phyloP scores from a whole-genome alignment of 2,888 invertebrate species.

The Panorpa germanica region DNA sequence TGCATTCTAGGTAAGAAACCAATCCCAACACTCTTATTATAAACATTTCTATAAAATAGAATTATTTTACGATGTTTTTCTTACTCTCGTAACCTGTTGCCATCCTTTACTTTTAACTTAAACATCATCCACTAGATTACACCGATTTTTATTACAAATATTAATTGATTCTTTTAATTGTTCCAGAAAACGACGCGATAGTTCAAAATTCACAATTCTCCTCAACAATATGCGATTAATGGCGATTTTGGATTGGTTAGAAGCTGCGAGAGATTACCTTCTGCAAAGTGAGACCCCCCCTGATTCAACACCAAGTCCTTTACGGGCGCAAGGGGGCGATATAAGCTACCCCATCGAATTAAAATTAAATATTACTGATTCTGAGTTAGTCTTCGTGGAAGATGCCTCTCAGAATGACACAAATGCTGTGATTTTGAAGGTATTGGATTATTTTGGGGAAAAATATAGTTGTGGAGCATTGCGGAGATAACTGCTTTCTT shows the following conservation, averaged over 20 bases:
- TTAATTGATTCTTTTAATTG: conserved; percentile 4
- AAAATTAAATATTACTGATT: conserved; percentile 86
- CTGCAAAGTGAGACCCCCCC: conserved; percentile 28
- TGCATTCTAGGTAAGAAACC: conserved; percentile 41
- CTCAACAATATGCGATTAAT: conserved; percentile 90
- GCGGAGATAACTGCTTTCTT: conserved; percentile 10
- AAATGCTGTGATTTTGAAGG: conserved; percentile 81
- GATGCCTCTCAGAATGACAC: conserved; percentile 75
- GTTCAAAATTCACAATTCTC: conserved; percentile 67
- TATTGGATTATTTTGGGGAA: conserved; percentile 16
- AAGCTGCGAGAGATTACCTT: conserved; percentile 64
- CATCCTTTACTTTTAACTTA: too few relatives aligned
- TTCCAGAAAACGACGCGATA: conserved; percentile 43
- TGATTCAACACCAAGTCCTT: conserved; percentile 6
- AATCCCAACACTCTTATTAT: too few relatives aligned
- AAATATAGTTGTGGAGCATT: too few relatives aligned
- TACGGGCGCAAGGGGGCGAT: conserved; percentile 12
- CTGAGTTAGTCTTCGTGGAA: conserved; percentile 87
- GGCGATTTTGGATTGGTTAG: conserved; percentile 88
- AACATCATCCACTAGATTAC: too few relatives aligned
- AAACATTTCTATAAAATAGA: too few relatives aligned
- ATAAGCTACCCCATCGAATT: conserved; percentile 34
- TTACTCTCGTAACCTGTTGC: too few relatives aligned
- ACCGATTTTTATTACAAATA: neutral
- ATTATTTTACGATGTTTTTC: too few relatives aligned